Evolutionary conservation across 1,140 invertebrate genomes (phyloP), one percentile per base, ranked within the genome.

Genomic region (Brachionus rotundiformis): DNA sequence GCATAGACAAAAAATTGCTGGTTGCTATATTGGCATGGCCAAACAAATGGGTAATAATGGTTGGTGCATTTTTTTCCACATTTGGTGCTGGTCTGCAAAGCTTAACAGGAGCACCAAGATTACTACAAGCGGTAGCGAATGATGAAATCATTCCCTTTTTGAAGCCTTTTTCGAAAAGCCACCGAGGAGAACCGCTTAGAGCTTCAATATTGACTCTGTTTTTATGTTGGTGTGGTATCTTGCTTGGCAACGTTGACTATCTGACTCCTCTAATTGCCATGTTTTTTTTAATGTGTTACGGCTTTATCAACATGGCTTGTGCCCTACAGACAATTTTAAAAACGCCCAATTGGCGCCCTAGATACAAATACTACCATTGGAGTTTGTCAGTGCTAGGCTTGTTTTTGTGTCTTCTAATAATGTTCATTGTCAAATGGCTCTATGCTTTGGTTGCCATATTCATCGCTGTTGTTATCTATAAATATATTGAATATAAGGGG

Each of bases 221-320:
- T 36, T 98, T 99, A 84, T 98, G 63, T n/a, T 59, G 54, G 54
- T 71, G 36, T 54, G 97, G 96, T 59, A 97, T 99, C 85, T 90
- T 98, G 2, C 91, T 97, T 27, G 91, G 90, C 44, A 90, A 89
- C 82, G 86, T 92, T 49, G 87, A 89, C 83, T 86, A 89, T 75
- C 86, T 90, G 10, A 90, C 90, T 23, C 90, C 90, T 16, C 86
- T 90, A 61, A 90, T 90, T 71, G 90, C 89, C 13, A 90, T 90
- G 89, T 99, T 99, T 90, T 98, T 99, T 91, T 91, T 99, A 39
- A 98, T 99, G 96, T 99, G 98, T 88, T 99, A 99, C 87, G 95
- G 96, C 44, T 99, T 98, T 88, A 95, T 99, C 0, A 99, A 99
- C 87, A 90, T 99, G 81, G 97, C 97, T 3, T 99, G 98, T 88